Conservation (phyloP, 2,797 vertebrate genomes). For the Buceros bicornis region DNA sequence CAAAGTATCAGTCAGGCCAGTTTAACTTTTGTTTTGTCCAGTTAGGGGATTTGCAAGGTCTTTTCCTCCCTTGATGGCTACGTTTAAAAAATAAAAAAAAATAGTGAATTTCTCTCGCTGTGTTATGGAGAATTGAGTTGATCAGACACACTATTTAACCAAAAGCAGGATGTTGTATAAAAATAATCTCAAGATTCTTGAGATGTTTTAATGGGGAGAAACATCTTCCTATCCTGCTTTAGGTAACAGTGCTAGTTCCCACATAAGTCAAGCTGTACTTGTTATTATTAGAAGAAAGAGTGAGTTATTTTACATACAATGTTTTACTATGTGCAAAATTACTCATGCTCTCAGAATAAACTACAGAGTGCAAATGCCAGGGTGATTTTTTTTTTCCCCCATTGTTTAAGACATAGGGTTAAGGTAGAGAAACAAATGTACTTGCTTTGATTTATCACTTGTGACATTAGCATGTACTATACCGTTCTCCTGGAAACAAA, state of each 20-base stretch:
- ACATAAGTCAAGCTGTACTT: conserved; percentile 12
- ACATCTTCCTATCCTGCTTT: neutral
- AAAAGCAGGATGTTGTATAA: neutral
- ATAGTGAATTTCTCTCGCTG: neutral
- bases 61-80: neutral
- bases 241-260: neutral
- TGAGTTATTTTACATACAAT: conserved; percentile 60
- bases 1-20: neutral
- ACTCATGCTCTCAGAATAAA: conserved; percentile 59
- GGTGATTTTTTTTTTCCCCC: conserved; percentile 63
- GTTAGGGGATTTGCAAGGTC: neutral
- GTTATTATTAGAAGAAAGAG: neutral
- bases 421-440: conserved; percentile 79
- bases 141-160: neutral
- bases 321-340: conserved; percentile 62
- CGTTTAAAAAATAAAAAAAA: neutral
- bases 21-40: neutral
- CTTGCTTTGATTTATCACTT: conserved; percentile 83
- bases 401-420: conserved; percentile 68
- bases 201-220: neutral
- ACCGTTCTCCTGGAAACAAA: conserved; percentile 77
- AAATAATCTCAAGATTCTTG: neutral
- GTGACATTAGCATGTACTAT: conserved; percentile 79
- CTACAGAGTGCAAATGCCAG: conserved; percentile 74
- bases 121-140: neutral